Percentiles rank a stretch among this genome's conserved stretches.
Conservation (phyloP, 2,888 invertebrate species). For the Oxystoma pomonae region DNA sequence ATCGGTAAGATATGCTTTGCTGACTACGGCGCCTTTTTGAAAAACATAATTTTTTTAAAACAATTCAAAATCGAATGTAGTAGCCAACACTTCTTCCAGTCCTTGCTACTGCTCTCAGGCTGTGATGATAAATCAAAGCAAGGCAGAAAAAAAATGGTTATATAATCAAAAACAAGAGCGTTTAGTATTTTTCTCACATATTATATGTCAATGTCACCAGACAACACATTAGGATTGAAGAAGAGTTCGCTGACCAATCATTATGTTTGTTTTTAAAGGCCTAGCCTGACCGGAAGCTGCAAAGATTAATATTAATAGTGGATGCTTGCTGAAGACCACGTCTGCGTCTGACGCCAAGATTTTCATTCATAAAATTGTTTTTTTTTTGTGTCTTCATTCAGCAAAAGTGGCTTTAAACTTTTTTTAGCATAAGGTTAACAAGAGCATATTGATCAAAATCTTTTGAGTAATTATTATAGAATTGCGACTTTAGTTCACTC, state of each 20-base stretch:
- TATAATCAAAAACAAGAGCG: no score
- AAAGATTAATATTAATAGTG: constrained; percentile 27
- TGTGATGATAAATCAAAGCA: no score
- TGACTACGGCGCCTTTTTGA: no score
- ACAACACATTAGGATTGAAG: no score
- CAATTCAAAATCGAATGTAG: no score
- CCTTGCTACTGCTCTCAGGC: no score
- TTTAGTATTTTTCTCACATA: constrained; percentile 9
- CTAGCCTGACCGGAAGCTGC: constrained; percentile 26
- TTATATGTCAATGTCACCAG: constrained; percentile 15
- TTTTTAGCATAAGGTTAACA: not conserved
- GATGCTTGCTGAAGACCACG: not conserved
- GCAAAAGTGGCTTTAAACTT: not conserved
- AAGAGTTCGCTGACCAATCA: constrained; percentile 33
- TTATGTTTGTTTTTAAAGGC: constrained; percentile 23
- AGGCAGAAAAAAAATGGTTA: no score
- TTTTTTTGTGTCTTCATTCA: not conserved
- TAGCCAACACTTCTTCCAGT: no score
- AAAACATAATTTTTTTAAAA: no score
- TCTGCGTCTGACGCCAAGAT: not conserved
- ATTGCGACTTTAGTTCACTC: no score
- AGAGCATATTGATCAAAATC: not conserved
- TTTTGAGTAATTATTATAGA: no score
- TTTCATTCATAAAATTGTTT: not conserved
- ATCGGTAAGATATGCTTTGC: no score